Percentiles rank a stretch among this genome's conserved stretches.
Evolutionary conservation across 2,797 vertebrate species (phyloP).

Genomic region (Chiroxiphia lanceolata): DNA sequence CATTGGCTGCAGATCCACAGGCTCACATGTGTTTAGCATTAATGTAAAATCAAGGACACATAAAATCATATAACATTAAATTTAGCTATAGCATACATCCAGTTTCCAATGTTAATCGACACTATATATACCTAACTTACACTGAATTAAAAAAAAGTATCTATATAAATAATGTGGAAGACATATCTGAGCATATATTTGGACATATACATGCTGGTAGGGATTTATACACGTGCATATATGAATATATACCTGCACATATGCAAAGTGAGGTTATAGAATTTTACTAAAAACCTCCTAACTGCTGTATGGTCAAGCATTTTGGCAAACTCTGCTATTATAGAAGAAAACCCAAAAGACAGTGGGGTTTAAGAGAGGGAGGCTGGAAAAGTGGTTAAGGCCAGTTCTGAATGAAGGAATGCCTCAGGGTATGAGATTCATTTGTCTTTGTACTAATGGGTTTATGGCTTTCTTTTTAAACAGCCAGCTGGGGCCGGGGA

Average conservation of each 20-base stretch:
- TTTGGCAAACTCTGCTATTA: background rate
- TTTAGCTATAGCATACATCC: background rate
- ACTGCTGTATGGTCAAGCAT: background rate
- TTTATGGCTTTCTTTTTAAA: constrained; percentile 49
- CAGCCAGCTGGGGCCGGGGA: constrained; percentile 7
- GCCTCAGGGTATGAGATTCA: constrained; percentile 46
- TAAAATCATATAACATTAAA: background rate
- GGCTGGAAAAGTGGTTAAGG: constrained; percentile 41
- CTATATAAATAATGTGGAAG: background rate
- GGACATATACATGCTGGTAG: background rate
- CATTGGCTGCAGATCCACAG: background rate
- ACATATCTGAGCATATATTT: background rate
- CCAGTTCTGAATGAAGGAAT: constrained; percentile 21
- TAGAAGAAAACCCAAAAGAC: background rate
- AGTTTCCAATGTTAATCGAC: background rate
- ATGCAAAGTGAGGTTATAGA: background rate
- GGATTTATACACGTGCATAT: background rate
- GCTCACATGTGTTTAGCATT: constrained; percentile 17
- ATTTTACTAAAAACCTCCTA: background rate
- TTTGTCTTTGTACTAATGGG: constrained; percentile 58
- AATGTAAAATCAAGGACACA: background rate
- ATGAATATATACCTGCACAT: background rate
- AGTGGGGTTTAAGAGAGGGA: background rate
- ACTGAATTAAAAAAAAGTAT: background rate
- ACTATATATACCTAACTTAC: background rate